Percentiles rank a stretch among this genome's conserved stretches.
Evolutionary conservation across 2,888 invertebrate species (phyloP).

Genomic region (Ophion obscuratus): DNA sequence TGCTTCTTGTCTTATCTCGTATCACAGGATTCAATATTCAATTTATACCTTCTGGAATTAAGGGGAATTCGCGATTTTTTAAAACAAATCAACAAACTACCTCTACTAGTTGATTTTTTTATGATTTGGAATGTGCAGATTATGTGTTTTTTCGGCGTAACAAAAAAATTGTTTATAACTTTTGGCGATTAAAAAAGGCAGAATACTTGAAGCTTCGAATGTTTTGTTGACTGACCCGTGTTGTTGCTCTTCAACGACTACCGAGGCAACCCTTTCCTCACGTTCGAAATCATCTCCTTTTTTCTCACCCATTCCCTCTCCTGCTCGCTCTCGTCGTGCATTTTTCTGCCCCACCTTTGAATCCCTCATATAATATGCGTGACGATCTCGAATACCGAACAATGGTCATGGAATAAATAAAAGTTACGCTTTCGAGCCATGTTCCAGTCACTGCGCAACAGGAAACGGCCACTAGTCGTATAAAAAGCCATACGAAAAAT

Average conservation of each 20-base stretch:
- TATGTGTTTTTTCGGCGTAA: not conserved
- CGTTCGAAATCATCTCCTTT: conserved; percentile 54
- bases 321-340: conserved; percentile 56
- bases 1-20: too few relatives aligned
- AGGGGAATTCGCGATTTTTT: not conserved
- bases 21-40: too few relatives aligned
- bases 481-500: not conserved
- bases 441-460: conserved; percentile 65
- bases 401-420: conserved; percentile 80
- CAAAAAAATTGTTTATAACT: not conserved
- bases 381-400: conserved; percentile 73
- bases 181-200: not conserved
- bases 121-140: not conserved
- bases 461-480: not conserved
- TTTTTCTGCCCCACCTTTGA: conserved; percentile 72
- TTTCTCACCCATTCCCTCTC: conserved; percentile 71
- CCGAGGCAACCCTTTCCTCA: conserved; percentile 68
- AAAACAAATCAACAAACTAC: not conserved
- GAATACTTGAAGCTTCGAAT: conserved; percentile 40
- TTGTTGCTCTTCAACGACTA: conserved; percentile 74
- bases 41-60: too few relatives aligned
- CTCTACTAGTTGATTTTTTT: not conserved
- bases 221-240: conserved; percentile 72
- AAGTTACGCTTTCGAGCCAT: conserved; percentile 81
- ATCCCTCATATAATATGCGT: conserved; percentile 47